Evolutionary conservation across 2,113 vertebrate species (phyloP).

Genomic region (Charina bottae): DNA sequence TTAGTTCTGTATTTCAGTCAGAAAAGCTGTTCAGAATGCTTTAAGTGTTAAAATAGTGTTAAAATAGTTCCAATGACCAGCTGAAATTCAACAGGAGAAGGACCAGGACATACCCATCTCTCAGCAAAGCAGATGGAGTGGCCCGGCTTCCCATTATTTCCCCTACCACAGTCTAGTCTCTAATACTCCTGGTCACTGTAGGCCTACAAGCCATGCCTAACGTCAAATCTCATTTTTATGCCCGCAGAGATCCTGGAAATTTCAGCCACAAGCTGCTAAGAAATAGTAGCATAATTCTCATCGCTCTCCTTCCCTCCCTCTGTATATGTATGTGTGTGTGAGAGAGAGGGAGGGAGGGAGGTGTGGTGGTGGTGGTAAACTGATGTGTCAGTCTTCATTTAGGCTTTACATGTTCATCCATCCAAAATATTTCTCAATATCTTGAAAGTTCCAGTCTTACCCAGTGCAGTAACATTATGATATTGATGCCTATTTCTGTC

Average conservation of each 20-base stretch:
- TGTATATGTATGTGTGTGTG: background rate
- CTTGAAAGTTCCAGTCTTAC: background rate
- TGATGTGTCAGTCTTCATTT: background rate
- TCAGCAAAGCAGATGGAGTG: background rate
- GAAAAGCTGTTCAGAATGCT: background rate
- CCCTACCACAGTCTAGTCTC: background rate
- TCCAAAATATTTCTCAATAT: background rate
- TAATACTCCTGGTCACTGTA: background rate
- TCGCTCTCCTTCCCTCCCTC: background rate
- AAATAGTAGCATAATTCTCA: background rate
- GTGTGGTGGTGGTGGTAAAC: background rate
- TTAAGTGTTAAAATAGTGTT: background rate
- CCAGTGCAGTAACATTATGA: background rate
- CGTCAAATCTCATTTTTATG: background rate
- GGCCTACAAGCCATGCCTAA: background rate
- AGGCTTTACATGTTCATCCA: background rate
- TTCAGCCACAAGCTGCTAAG: background rate
- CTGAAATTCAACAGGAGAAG: background rate
- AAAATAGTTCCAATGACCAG: background rate
- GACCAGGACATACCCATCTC: background rate
- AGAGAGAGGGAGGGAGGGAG: background rate
- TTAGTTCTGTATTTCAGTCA: background rate
- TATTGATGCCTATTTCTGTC: background rate
- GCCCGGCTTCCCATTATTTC: background rate
- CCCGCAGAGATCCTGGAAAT: background rate